These are phyloP conservation scores for Zygothrica quintamaculata DNA, from an alignment of 2,888 invertebrate species.

Conservation along the genomic window DNA sequence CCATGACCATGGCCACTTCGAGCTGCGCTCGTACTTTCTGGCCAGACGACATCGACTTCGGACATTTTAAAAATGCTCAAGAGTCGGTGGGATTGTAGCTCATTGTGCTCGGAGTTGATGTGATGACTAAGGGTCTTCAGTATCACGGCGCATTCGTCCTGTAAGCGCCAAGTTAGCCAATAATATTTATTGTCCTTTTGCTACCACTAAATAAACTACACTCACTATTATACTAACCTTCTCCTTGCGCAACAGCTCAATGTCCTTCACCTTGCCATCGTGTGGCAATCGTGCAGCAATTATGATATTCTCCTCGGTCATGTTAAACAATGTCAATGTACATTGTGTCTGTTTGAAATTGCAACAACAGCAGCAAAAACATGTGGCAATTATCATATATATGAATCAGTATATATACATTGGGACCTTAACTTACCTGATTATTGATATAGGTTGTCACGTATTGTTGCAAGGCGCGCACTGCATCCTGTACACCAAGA, in stretches of 20 bases:
- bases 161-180: slow-evolving; percentile 80
- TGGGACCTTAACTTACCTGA: slow-evolving; percentile 85
- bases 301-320: slow-evolving; percentile 94
- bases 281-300: slow-evolving; percentile 91
- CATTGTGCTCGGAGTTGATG: slow-evolving; percentile 93
- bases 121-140: slow-evolving; percentile 92
- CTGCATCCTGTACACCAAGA: slow-evolving; percentile 93
- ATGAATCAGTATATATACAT: slow-evolving; percentile 11
- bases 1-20: slow-evolving; percentile 62
- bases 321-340: slow-evolving; percentile 92
- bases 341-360: slow-evolving; percentile 96
- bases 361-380: no score
- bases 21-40: slow-evolving; percentile 84
- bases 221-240: slow-evolving; percentile 87
- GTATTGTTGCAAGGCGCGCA: slow-evolving; percentile 92
- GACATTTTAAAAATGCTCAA: slow-evolving; percentile 96
- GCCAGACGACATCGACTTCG: slow-evolving; percentile 94
- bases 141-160: slow-evolving; percentile 94
- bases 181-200: slow-evolving; percentile 2
- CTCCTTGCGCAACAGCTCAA: slow-evolving; percentile 89
- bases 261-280: slow-evolving; percentile 87
- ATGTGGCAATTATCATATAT: slow-evolving; percentile 55
- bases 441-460: slow-evolving; percentile 90
- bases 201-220: slow-evolving; percentile 1
- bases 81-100: slow-evolving; percentile 93